Evolutionary conservation across 2,888 invertebrate species (phyloP).

Genomic region (Drosophila pseudotalamancana): DNA sequence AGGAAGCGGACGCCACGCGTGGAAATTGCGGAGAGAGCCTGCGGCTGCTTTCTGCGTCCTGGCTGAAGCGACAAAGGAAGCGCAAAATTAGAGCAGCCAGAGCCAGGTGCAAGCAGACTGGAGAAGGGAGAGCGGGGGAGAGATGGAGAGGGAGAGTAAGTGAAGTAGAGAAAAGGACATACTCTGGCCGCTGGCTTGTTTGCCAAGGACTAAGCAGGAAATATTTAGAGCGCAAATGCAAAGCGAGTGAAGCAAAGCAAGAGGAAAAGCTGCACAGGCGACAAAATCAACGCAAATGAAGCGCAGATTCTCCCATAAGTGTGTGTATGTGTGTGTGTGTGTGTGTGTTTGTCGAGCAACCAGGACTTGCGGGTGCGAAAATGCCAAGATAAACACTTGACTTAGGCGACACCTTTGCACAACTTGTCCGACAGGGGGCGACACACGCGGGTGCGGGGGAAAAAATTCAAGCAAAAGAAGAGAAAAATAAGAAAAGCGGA

Average conservation of each 20-base stretch:
- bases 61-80: conserved; percentile 49
- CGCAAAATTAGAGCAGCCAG: conserved; percentile 69
- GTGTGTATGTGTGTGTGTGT: background rate
- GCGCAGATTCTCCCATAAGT: conserved; percentile 49
- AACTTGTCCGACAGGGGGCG: conserved; percentile 24
- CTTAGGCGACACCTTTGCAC: conserved; percentile 29
- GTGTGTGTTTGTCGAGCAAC: conserved; percentile 12
- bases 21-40: conserved; percentile 70
- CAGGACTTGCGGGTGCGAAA: conserved; percentile 30
- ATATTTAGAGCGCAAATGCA: conserved; percentile 62
- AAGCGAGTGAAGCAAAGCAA: conserved; percentile 21
- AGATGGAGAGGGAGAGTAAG: background rate
- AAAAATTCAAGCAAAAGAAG: background rate
- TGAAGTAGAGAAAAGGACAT: no score
- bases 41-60: conserved; percentile 54
- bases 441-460: background rate
- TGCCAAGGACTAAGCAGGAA: conserved; percentile 69
- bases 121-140: background rate
- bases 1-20: conserved; percentile 73
- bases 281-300: conserved; percentile 75
- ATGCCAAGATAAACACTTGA: conserved; percentile 56
- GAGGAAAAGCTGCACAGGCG: conserved; percentile 39
- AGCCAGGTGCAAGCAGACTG: conserved; percentile 29
- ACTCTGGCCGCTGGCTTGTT: conserved; percentile 57
- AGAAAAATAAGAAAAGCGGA: background rate